Evolutionary conservation across 2,113 vertebrate species (phyloP).

Genomic region (Beaufortia kweichowensis): DNA sequence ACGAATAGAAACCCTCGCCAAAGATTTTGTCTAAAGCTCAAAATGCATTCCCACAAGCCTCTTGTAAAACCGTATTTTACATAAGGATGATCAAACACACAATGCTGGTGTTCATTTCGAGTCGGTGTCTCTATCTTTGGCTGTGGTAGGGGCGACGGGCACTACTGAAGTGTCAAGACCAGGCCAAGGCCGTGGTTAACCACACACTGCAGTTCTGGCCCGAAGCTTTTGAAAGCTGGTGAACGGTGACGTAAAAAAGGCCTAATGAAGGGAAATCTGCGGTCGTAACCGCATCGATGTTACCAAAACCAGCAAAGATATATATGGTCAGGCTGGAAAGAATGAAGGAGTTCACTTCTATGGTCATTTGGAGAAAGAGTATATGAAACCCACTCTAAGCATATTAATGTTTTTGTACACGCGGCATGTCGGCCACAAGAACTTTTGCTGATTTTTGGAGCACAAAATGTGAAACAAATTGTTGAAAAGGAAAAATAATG

Average conservation of each 20-base stretch:
- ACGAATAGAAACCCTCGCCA: conserved; percentile 29
- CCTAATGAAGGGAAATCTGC: conserved; percentile 44
- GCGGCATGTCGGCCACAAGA: conserved; percentile 23
- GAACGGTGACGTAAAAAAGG: conserved; percentile 28
- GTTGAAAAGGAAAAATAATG: conserved; percentile 4
- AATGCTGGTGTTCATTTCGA: conserved; percentile 41
- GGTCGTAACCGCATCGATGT: conserved; percentile 9
- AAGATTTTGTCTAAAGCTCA: conserved; percentile 16
- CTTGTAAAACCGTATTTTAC: conserved; percentile 33
- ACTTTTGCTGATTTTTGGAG: conserved; percentile 20
- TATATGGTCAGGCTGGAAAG: conserved; percentile 31
- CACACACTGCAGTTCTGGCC: conserved; percentile 25
- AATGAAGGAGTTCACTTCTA: conserved; percentile 24
- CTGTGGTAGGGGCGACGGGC: neutral
- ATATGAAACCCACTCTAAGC: conserved; percentile 28
- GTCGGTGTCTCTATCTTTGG: conserved; percentile 37
- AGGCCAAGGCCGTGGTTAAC: conserved; percentile 45
- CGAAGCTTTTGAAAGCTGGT: conserved; percentile 17
- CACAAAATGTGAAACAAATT: neutral
- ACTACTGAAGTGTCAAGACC: conserved; percentile 18
- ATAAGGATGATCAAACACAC: conserved; percentile 39
- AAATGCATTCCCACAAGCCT: conserved; percentile 27
- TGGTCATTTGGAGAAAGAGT: conserved; percentile 9
- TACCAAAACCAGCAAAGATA: conserved; percentile 16
- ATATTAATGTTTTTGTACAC: conserved; percentile 26